Percentiles rank a stretch among this genome's conserved stretches.
Evolutionary conservation across 2,113 vertebrate genomes (phyloP).

Genomic region (Narcine bancroftii): DNA sequence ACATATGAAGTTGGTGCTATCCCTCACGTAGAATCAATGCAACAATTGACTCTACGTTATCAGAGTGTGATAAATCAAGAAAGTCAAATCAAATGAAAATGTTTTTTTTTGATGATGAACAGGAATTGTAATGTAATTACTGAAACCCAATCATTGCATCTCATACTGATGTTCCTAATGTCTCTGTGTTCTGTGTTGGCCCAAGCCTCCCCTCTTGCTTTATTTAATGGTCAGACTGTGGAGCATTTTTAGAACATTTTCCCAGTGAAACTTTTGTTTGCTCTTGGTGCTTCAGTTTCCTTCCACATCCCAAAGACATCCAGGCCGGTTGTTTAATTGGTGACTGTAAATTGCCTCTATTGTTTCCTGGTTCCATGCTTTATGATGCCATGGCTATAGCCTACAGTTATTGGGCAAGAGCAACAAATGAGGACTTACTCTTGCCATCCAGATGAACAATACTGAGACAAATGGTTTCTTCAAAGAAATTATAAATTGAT

Average conservation of each 20-base stretch:
- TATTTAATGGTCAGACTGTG: not conserved
- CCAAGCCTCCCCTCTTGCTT: not conserved
- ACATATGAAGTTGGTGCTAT: not conserved
- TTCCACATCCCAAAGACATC: too few relatives aligned
- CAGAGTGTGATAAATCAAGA: not conserved
- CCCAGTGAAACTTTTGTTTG: too few relatives aligned
- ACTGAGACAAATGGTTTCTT: not conserved
- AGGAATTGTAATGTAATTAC: not conserved
- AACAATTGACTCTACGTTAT: not conserved
- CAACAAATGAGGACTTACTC: not conserved
- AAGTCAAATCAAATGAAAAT: not conserved
- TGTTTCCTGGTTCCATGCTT: too few relatives aligned
- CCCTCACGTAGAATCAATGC: not conserved
- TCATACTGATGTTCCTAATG: not conserved
- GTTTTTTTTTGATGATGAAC: not conserved
- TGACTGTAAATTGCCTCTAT: too few relatives aligned
- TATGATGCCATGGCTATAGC: too few relatives aligned
- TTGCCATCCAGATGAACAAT: not conserved
- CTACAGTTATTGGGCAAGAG: too few relatives aligned
- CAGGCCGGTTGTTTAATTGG: too few relatives aligned
- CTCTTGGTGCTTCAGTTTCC: too few relatives aligned
- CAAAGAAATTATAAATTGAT: too few relatives aligned
- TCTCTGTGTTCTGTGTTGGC: not conserved
- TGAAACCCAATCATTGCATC: not conserved
- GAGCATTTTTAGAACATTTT: not conserved